phyloP scores from a whole-genome alignment of 2,888 invertebrate genomes.

The Eilema sororculum region DNA sequence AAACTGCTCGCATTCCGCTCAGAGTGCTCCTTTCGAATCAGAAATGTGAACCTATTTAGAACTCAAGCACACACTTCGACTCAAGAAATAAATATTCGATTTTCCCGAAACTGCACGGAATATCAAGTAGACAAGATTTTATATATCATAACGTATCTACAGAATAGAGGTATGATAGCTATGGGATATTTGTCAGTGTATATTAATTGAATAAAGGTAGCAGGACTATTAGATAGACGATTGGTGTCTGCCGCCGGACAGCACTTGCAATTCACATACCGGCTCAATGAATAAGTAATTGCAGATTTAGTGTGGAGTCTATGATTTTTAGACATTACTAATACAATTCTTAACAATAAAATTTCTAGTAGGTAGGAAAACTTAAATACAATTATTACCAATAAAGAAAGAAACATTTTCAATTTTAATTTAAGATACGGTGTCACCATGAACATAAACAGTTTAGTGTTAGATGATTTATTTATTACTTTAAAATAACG shows the following conservation, averaged over 20 bases:
- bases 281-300: neutral
- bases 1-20: constrained; percentile 77
- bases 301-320: neutral
- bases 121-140: constrained; percentile 31
- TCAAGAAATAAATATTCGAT: constrained; percentile 48
- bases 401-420: neutral
- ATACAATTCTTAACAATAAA: too few species aligned
- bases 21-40: constrained; percentile 68
- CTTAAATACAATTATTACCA: too few species aligned
- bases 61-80: constrained; percentile 53
- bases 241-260: neutral
- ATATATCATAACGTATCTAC: neutral
- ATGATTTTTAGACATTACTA: neutral
- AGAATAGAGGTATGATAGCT: neutral
- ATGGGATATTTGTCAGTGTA: neutral
- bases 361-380: neutral
- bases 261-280: neutral
- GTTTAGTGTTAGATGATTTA: neutral
- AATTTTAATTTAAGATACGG: neutral
- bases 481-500: neutral
- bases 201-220: constrained; percentile 5
- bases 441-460: neutral
- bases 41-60: constrained; percentile 71
- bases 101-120: constrained; percentile 35
- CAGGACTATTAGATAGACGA: neutral